Base-by-base conservation (phyloP, 2,797 vertebrate genomes). In the Cryptoprocta ferox region DNA sequence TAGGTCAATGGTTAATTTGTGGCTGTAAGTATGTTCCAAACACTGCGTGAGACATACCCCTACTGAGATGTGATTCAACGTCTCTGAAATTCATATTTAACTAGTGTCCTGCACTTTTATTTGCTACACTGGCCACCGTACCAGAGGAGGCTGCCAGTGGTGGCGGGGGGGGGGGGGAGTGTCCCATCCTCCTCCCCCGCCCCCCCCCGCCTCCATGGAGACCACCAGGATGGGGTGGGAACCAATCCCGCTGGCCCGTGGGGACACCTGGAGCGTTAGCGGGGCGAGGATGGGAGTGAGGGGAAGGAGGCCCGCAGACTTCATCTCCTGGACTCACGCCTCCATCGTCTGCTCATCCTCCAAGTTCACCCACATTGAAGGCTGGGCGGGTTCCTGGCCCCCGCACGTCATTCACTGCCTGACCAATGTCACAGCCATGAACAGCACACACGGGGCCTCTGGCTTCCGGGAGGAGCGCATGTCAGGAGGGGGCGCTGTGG, bases 401-500 rank as follows among this genome's bases (percentile, higher is more conserved):
- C 13, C 39, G 37, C 6, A 18, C 39, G 30, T 24, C 21, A 12
- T 2, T 68, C 8, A 2, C 14, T 8, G 4, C 16, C 3, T 28
- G 19, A 13, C 21, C 70, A 61, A 32, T 1, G 45, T 30, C 3
- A 14, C 65, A 3, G 2, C 26, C 13, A 26, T 16, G 21, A 24
- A 68, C 18, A 19, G 37, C 28, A 11, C 10, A 24, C 65, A 66
- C 26, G 14, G 63, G 68, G 63, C 26, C 50, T 85, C 71, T 61
- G 21, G n/a, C 63, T n/a, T 79, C 30, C 21, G 3, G 1, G 50
- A 80, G 21, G 0, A 3, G 75, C n/a, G 6, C 18, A 30, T 0
- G 0, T 10, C 3, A 0, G 24, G 9, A 26, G 35, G 6, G 16
- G 18, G 24, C 0, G 12, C 14, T 45, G 19, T 24, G 6, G 5